Percentiles rank a stretch among this genome's conserved stretches.
Evolutionary conservation across 2,797 vertebrate genomes (phyloP).

Genomic region (Pangasius macronema): DNA sequence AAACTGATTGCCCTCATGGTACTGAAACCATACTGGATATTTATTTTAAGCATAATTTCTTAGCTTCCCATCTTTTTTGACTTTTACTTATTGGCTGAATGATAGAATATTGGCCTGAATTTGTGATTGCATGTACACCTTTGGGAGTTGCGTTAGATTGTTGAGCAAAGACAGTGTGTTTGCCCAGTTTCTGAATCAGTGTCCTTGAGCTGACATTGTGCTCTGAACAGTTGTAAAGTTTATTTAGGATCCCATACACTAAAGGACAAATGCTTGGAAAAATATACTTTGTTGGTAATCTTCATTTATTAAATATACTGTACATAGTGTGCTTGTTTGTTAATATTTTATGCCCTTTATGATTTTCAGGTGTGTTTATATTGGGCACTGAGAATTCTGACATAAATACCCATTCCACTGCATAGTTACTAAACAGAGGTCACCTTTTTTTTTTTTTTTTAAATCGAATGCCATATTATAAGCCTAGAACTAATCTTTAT

Average conservation of each 20-base stretch:
- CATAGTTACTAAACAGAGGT: neutral
- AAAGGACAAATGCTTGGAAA: neutral
- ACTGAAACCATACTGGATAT: slow-evolving; percentile 36
- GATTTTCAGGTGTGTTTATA: neutral
- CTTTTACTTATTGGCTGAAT: slow-evolving; percentile 35
- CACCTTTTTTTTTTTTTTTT: too few species aligned
- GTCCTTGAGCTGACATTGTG: slow-evolving; percentile 18
- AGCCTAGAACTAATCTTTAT: neutral
- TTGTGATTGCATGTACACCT: slow-evolving; percentile 41
- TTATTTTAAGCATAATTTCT: slow-evolving; percentile 42
- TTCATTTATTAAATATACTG: neutral
- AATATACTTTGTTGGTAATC: neutral
- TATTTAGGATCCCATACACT: neutral
- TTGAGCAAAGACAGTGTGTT: slow-evolving; percentile 28
- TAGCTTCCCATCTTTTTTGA: slow-evolving; percentile 21
- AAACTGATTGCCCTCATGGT: slow-evolving; percentile 31
- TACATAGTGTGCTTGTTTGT: neutral
- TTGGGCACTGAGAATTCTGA: neutral
- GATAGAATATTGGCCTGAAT: slow-evolving; percentile 50
- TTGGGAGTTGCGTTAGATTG: slow-evolving; percentile 33
- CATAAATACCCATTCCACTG: neutral
- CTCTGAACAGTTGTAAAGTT: neutral
- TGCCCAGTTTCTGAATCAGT: slow-evolving; percentile 30
- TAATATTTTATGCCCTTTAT: neutral
- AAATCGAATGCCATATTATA: neutral